phyloP scores from a whole-genome alignment of 2,797 vertebrate genomes.

The Staurois parvus region DNA sequence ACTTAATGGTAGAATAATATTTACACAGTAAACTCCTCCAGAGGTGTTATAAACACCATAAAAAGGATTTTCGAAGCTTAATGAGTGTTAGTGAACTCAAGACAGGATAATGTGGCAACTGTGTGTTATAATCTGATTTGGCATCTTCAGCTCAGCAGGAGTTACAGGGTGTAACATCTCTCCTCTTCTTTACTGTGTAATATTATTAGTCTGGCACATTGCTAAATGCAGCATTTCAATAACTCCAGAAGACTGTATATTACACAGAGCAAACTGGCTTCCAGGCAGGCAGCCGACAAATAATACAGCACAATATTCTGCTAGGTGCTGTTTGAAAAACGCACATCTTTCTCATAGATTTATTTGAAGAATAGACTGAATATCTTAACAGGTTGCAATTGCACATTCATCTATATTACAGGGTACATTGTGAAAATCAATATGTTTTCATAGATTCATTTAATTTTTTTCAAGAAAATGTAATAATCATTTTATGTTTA shows the following conservation, averaged over 20 bases:
- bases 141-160: conserved; percentile 71
- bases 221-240: conserved; percentile 34
- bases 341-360: not conserved
- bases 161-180: conserved; percentile 67
- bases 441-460: not conserved
- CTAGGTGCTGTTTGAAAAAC: not conserved
- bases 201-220: conserved; percentile 64
- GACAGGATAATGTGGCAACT: conserved; percentile 76
- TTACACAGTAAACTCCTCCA: conserved; percentile 79
- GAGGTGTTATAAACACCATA: conserved; percentile 78
- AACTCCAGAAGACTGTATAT: conserved; percentile 45
- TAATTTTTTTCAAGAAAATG: no score
- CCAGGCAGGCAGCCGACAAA: conserved; percentile 20
- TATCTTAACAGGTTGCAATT: not conserved
- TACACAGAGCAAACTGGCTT: conserved; percentile 19
- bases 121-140: conserved; percentile 78
- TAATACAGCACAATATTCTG: conserved; percentile 6
- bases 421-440: not conserved
- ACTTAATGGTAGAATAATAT: conserved; percentile 81
- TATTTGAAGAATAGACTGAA: not conserved
- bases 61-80: conserved; percentile 81
- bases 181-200: conserved; percentile 62
- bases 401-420: not conserved
- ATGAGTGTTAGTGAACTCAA: conserved; percentile 76
- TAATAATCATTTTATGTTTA: no score